Evolutionary conservation across 1,140 invertebrate species (phyloP).

Genomic region (Eurosta solidaginis): DNA sequence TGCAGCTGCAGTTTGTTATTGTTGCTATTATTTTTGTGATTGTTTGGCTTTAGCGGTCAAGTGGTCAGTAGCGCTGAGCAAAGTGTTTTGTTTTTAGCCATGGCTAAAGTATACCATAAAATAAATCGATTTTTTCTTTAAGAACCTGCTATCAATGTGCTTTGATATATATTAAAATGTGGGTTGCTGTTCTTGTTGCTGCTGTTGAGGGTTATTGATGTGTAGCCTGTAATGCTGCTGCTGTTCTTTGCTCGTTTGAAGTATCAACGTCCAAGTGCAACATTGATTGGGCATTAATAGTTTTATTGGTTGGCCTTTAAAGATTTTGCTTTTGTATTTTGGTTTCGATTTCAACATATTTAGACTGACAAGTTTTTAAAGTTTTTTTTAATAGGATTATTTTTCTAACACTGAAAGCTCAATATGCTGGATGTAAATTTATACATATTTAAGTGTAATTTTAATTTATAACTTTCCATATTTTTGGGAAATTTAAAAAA

Average conservation of each 20-base stretch:
- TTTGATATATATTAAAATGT: too few relatives aligned
- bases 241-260: slow-evolving; percentile 12
- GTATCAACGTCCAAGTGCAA: slow-evolving; percentile 26
- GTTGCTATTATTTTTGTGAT: not conserved
- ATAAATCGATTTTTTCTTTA: not conserved
- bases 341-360: too few relatives aligned
- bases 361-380: too few relatives aligned
- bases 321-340: not conserved
- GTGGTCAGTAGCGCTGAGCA: not conserved
- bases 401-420: too few relatives aligned
- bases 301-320: not conserved
- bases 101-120: not conserved
- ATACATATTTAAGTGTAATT: too few relatives aligned
- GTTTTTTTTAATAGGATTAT: too few relatives aligned
- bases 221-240: not conserved
- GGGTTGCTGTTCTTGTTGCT: not conserved
- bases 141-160: not conserved
- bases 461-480: too few relatives aligned
- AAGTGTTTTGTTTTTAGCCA: not conserved
- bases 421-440: too few relatives aligned
- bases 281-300: not conserved
- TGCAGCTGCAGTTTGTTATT: not conserved
- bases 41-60: not conserved
- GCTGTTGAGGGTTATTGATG: slow-evolving; percentile 16
- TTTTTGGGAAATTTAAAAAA: too few relatives aligned